Evolutionary conservation across 2,797 vertebrate genomes (phyloP).

Genomic region (Selene dorsalis): DNA sequence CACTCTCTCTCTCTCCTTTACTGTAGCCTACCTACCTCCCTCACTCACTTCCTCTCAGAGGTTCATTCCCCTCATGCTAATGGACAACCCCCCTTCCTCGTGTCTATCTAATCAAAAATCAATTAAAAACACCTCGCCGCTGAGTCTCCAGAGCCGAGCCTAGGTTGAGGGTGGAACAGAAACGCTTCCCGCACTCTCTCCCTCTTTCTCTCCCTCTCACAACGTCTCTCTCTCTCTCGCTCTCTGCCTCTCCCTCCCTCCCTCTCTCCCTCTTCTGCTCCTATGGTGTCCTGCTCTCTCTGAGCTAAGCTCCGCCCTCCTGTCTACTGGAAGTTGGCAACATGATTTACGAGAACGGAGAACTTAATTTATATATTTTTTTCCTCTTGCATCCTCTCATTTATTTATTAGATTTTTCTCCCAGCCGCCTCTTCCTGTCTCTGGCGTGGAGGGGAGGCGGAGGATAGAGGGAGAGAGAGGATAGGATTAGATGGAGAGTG

Average conservation of each 20-base stretch:
- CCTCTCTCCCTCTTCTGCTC: constrained; percentile 56
- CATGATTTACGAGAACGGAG: constrained; percentile 91
- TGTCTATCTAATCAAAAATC: constrained; percentile 91
- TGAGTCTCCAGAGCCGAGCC: constrained; percentile 84
- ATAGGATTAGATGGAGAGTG: constrained; percentile 89
- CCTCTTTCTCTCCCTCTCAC: constrained; percentile 65
- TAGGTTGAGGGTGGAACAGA: constrained; percentile 84
- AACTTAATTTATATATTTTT: constrained; percentile 91
- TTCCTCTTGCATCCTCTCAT: constrained; percentile 89
- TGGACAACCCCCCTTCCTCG: constrained; percentile 79
- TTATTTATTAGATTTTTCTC: constrained; percentile 90
- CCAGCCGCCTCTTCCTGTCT: constrained; percentile 88
- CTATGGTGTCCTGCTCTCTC: constrained; percentile 64
- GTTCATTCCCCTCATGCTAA: constrained; percentile 86
- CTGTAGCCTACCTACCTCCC: constrained; percentile 59
- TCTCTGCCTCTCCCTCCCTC: constrained; percentile 42
- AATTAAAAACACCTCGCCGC: constrained; percentile 91
- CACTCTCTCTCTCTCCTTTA: constrained; percentile 49
- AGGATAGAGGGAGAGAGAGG: constrained; percentile 81
- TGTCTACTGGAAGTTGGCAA: constrained; percentile 91
- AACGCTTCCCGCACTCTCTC: constrained; percentile 83
- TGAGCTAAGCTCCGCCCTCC: constrained; percentile 87
- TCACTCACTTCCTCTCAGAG: constrained; percentile 73
- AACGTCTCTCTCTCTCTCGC: constrained; percentile 46
- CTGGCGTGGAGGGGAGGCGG: constrained; percentile 81